These are phyloP conservation scores for Drosophila paramelanica DNA, from an alignment of 2,888 invertebrate species.

Conservation along the genomic window DNA sequence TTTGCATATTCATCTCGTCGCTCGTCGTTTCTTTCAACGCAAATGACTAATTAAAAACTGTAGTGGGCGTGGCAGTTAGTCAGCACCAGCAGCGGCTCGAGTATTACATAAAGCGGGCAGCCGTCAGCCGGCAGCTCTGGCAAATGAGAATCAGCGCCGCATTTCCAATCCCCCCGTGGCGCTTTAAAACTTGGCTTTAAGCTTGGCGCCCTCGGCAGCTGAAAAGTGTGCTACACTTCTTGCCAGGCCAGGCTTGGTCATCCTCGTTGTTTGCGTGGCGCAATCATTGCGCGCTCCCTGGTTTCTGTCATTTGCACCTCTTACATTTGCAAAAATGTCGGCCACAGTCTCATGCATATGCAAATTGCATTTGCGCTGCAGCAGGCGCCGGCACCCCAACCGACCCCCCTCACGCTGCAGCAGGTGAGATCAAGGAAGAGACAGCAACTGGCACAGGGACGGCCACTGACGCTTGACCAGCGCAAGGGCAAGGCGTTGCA, in stretches of 20 bases:
- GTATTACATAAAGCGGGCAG: constrained; percentile 43
- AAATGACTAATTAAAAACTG: constrained; percentile 78
- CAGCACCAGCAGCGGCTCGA: constrained; percentile 46
- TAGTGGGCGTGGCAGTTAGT: constrained; percentile 75
- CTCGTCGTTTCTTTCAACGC: constrained; percentile 46
- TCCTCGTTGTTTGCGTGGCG: constrained; percentile 53
- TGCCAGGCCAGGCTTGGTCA: constrained; percentile 11
- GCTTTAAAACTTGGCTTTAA: constrained; percentile 46
- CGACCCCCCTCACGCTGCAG: not conserved
- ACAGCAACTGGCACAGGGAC: constrained; percentile 29
- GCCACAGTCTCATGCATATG: constrained; percentile 79
- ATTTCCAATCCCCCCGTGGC: not conserved
- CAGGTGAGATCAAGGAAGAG: constrained; percentile 47
- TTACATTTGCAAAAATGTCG: constrained; percentile 80
- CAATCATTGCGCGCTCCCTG: constrained; percentile 67
- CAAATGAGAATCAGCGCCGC: constrained; percentile 28
- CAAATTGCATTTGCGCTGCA: constrained; percentile 74
- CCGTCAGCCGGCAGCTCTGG: not conserved
- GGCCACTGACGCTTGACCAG: constrained; percentile 60
- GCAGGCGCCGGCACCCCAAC: constrained; percentile 5
- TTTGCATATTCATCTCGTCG: constrained; percentile 64
- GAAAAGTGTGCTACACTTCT: constrained; percentile 50
- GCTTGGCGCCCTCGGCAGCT: constrained; percentile 8
- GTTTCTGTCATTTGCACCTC: constrained; percentile 79
- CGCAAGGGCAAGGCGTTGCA: constrained; percentile 59